Conservation (phyloP, 2,888 invertebrate genomes). For the Lycophotia porphyrea region DNA sequence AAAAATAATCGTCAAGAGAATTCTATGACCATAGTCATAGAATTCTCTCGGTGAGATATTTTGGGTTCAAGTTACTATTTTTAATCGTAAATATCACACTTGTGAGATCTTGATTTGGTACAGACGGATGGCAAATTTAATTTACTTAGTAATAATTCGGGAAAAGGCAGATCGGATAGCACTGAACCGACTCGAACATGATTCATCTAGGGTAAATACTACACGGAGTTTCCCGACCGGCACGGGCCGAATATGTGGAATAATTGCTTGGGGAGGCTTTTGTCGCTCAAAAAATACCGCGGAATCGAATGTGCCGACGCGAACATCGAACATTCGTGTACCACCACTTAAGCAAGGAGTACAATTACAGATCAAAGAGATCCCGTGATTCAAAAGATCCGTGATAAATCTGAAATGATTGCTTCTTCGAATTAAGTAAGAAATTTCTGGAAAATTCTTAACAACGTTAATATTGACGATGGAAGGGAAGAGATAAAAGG, state of each 20-base stretch:
- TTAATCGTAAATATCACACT: neutral
- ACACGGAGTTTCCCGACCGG: neutral
- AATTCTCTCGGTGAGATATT: constrained; percentile 4
- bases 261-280: neutral
- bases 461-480: constrained; percentile 35
- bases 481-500: constrained; percentile 37
- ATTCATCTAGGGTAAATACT: neutral
- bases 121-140: neutral
- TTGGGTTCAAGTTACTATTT: neutral
- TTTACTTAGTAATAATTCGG: neutral
- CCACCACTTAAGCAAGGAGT: neutral
- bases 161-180: neutral
- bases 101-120: neutral
- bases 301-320: neutral
- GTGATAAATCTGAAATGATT: constrained; percentile 21
- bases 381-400: neutral
- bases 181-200: neutral
- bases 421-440: constrained; percentile 16
- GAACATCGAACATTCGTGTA: neutral
- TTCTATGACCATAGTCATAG: too few relatives aligned
- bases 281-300: neutral
- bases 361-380: neutral
- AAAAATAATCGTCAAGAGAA: constrained; percentile 2
- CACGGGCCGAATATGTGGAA: neutral
- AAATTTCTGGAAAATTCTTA: constrained; percentile 30